A percentile compares a stretch with the other conserved stretches of the same genome.
phyloP scores from a whole-genome alignment of 2,113 vertebrate species.

The Turdus rufiventris region DNA sequence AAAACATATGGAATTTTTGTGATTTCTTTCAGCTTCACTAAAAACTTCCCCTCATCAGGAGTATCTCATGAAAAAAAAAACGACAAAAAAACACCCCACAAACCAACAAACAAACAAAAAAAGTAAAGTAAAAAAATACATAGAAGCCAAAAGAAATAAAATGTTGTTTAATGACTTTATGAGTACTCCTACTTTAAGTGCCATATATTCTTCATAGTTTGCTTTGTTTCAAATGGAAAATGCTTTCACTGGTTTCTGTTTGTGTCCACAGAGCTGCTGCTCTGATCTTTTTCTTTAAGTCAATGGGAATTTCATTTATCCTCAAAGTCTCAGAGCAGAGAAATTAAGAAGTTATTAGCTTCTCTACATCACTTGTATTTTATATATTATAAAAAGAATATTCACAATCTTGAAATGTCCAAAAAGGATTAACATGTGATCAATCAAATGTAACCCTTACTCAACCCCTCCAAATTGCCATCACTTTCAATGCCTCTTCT shows the following conservation, averaged over 20 bases:
- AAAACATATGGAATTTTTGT: background rate
- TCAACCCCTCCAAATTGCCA: background rate
- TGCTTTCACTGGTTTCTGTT: background rate
- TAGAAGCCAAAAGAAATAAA: background rate
- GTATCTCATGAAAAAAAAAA: no score
- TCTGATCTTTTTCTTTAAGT: background rate
- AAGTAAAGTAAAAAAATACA: background rate
- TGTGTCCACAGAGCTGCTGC: background rate
- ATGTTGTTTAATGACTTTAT: background rate
- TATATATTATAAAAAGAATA: background rate
- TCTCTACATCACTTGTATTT: background rate
- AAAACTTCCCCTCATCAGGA: background rate
- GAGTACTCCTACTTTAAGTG: background rate
- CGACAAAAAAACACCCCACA: no score
- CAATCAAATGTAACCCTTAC: background rate
- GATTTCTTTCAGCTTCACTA: background rate
- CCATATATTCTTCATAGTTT: background rate
- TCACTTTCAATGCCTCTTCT: background rate
- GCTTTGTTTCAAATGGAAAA: background rate
- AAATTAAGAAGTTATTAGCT: background rate
- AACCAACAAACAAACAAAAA: background rate
- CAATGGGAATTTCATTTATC: background rate
- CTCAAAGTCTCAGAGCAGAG: background rate
- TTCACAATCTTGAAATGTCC: background rate
- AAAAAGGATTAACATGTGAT: background rate